A percentile compares a stretch with the other conserved stretches of the same genome.
phyloP scores from a whole-genome alignment of 2,113 vertebrate genomes.

The Myxocyprinus asiaticus region DNA sequence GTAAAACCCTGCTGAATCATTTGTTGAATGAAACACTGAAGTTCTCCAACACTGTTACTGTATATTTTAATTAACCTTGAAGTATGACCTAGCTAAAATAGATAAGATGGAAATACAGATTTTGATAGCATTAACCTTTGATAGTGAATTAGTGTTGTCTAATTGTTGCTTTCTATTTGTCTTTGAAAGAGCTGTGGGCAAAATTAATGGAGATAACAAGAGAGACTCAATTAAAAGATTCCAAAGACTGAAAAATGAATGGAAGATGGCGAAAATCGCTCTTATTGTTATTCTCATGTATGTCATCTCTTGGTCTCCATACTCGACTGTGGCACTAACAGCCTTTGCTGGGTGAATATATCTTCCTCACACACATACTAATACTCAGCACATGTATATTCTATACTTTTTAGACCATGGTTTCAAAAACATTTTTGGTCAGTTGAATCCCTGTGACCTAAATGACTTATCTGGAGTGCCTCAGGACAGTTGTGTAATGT shows the following conservation, averaged over 20 bases:
- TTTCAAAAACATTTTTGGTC: too few species aligned
- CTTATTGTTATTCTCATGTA: slow-evolving; percentile 89
- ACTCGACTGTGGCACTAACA: slow-evolving; percentile 87
- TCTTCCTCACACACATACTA: neutral
- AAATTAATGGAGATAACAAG: slow-evolving; percentile 73
- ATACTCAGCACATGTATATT: too few species aligned
- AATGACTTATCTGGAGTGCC: too few species aligned
- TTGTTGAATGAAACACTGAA: too few species aligned
- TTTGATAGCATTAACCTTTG: neutral
- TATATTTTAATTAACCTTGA: neutral
- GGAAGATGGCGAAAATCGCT: slow-evolving; percentile 95
- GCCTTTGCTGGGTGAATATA: slow-evolving; percentile 88
- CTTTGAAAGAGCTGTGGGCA: slow-evolving; percentile 81
- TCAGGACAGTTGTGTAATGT: too few species aligned
- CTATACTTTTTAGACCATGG: too few species aligned
- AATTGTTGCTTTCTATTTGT: slow-evolving; percentile 30
- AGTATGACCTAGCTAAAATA: neutral
- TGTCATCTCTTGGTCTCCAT: slow-evolving; percentile 94
- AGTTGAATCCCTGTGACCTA: too few species aligned
- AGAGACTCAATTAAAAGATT: slow-evolving; percentile 78
- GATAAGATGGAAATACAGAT: neutral
- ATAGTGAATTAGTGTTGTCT: neutral
- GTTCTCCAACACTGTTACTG: too few species aligned
- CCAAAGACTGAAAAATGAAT: slow-evolving; percentile 87
- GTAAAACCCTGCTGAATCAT: too few species aligned